These are phyloP conservation scores for Burhinus bistriatus DNA, from an alignment of 2,113 vertebrate species.

Conservation along the genomic window DNA sequence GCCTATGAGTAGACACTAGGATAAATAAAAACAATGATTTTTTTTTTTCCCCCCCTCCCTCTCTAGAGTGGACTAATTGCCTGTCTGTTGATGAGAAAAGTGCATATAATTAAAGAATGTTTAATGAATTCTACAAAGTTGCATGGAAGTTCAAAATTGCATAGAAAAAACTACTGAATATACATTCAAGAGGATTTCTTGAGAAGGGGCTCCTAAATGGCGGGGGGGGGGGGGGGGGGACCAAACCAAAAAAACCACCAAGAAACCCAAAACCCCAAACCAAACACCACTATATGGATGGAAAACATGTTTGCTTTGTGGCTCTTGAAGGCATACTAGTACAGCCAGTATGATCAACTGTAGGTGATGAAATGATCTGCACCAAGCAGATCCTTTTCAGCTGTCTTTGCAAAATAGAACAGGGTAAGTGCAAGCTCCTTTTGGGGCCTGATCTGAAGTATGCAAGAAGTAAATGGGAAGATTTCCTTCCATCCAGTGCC, in stretches of 20 bases:
- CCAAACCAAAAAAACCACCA: neutral
- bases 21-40: neutral
- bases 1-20: neutral
- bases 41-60: neutral
- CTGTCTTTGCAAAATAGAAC: neutral
- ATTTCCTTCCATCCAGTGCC: neutral
- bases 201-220: neutral
- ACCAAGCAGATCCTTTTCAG: neutral
- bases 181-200: neutral
- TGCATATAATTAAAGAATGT: neutral
- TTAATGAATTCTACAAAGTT: neutral
- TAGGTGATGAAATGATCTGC: neutral
- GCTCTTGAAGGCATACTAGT: neutral
- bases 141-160: neutral
- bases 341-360: too few relatives aligned
- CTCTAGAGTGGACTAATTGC: neutral
- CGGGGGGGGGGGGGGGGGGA: too few relatives aligned
- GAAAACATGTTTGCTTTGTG: fast-evolving
- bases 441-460: neutral
- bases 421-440: neutral
- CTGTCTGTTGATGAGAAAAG: neutral
- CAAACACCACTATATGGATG: neutral
- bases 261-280: neutral
- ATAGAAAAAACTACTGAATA: neutral
- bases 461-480: neutral